Percentiles rank a stretch among this genome's conserved stretches.
phyloP scores from a whole-genome alignment of 64 coral and sea anemone species.

The Acropora yongei region DNA sequence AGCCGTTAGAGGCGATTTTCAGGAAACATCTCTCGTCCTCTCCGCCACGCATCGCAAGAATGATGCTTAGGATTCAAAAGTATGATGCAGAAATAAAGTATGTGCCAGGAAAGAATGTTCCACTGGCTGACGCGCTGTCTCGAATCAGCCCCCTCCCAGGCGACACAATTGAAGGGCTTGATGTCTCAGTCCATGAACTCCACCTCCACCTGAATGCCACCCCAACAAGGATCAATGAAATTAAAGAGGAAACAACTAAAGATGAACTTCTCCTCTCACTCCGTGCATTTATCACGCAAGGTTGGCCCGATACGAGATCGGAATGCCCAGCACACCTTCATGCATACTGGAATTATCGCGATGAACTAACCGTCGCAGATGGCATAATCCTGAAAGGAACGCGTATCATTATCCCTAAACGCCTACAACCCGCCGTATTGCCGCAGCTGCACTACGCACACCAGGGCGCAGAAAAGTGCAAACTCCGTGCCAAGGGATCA shows the following conservation, averaged over 20 bases:
- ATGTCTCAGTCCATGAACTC: slow-evolving; percentile 44
- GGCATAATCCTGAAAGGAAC: slow-evolving; percentile 44
- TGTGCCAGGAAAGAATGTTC: slow-evolving; percentile 46
- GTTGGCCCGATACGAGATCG: slow-evolving; percentile 46
- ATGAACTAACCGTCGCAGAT: no score
- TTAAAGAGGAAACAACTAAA: slow-evolving; percentile 46
- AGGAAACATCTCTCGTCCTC: slow-evolving; percentile 36
- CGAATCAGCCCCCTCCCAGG: slow-evolving; percentile 22
- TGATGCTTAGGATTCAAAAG: slow-evolving; percentile 60
- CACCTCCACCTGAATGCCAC: slow-evolving; percentile 47
- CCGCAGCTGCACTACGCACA: slow-evolving; percentile 57
- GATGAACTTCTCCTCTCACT: slow-evolving; percentile 12
- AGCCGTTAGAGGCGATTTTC: no score
- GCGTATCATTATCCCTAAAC: slow-evolving; percentile 11
- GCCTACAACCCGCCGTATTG: slow-evolving; percentile 3
- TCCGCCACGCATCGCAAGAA: slow-evolving; percentile 55
- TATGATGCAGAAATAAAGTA: slow-evolving; percentile 44
- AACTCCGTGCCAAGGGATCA: slow-evolving; percentile 63
- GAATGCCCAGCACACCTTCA: slow-evolving; percentile 45
- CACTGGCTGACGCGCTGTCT: slow-evolving; percentile 53
- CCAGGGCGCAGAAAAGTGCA: slow-evolving; percentile 67
- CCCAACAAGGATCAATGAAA: slow-evolving; percentile 26
- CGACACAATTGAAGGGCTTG: slow-evolving; percentile 37
- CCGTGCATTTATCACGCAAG: slow-evolving; percentile 18
- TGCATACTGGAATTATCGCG: no score